Percentiles rank a stretch among this genome's conserved stretches.
These are phyloP conservation scores for Pteropus alecto DNA, from an alignment of 2,113 vertebrate genomes.

Conservation along the genomic window DNA sequence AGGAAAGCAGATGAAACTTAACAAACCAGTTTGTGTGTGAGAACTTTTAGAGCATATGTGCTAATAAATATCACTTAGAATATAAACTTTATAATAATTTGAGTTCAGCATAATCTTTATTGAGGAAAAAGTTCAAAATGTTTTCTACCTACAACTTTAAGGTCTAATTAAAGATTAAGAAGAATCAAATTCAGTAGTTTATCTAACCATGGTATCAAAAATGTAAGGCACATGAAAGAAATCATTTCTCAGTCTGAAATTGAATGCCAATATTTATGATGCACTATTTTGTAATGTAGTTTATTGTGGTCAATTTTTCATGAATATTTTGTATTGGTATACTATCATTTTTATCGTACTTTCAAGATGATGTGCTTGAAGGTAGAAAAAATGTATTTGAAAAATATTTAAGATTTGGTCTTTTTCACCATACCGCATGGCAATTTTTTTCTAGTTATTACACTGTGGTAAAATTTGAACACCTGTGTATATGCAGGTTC, in stretches of 20 bases:
- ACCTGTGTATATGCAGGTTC: background rate
- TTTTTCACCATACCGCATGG: background rate
- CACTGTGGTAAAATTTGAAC: background rate
- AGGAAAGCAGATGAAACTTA: background rate
- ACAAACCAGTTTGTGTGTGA: background rate
- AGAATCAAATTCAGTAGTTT: background rate
- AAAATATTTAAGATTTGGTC: background rate
- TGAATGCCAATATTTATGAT: background rate
- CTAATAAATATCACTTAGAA: background rate
- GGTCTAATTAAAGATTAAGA: background rate
- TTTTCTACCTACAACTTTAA: background rate
- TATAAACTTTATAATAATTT: conserved; percentile 25
- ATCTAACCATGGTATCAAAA: background rate
- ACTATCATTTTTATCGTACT: background rate
- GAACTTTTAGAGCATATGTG: background rate
- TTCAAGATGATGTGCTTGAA: background rate
- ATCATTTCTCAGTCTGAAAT: background rate
- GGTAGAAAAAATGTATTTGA: background rate
- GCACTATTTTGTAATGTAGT: background rate
- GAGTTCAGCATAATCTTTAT: background rate
- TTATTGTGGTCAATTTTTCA: background rate
- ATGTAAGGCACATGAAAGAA: background rate
- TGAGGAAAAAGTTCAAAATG: background rate
- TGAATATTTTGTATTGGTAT: background rate
- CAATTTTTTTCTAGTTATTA: background rate